Evolutionary conservation across 2,113 vertebrate genomes (phyloP), one percentile per base, ranked within the genome.

Genomic region (Marcusenius ussheri): DNA sequence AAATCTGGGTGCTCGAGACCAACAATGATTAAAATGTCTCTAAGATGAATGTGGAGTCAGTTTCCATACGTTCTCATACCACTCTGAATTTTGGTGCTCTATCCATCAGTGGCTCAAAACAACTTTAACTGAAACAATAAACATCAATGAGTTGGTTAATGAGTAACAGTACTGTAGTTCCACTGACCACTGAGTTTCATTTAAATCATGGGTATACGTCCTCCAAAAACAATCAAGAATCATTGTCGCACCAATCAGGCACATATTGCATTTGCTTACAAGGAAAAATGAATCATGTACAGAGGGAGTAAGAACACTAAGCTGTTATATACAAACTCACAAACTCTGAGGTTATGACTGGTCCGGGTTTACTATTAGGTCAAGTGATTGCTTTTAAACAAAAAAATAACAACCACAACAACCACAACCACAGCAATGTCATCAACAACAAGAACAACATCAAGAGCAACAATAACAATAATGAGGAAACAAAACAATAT

Each of bases 351-450:
- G 89, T 89, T 27, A 88, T n/a, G 87, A 91, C 88, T 35, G 46
- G 84, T 62, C 49, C 56, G 83, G 66, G 42, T 85, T 89, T 15
- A 66, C 87, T 87, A 89, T 90, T 31, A 89, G 83, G 90, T 83
- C 90, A 51, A 89, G 89, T 53, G 9, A 90, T 89, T 35, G 83
- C 83, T 91, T 88, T 83, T 56, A 90, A 88, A 91, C 53, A 53
- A 90, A 84, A 90, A 90, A 86, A 70, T 88, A 89, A 91, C 31
- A 45, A 83, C 13, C 39, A 83, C n/a, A 86, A 86, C 84, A 86
- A 86, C 21, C 45, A 87, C 27, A 56, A 19, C 47, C 46, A 87
- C 47, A 87, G 27, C 85, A 87, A 84, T 24, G 45, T 45, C 42
- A 84, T 46, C 35, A 84, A 47, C 10, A 45, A 84, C 83, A 84